Conservation (phyloP, 2,113 vertebrate genomes). For the Isurus oxyrinchus region DNA sequence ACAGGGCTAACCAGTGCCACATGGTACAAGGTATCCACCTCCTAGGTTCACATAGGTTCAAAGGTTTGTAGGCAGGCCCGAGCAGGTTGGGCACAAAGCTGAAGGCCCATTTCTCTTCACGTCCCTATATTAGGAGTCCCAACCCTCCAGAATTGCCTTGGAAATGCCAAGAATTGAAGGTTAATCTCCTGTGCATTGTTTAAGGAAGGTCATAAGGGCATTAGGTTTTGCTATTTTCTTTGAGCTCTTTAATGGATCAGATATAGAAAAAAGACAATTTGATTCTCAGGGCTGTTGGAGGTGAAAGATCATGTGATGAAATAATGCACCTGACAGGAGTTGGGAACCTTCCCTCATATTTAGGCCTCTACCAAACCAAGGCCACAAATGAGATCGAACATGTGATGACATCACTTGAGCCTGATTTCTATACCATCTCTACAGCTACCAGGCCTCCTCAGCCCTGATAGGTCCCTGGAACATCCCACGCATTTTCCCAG, state of each 20-base stretch:
- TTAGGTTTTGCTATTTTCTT: background rate
- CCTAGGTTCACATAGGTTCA: too few relatives aligned
- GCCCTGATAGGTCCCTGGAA: background rate
- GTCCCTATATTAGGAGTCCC: too few relatives aligned
- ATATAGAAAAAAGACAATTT: background rate
- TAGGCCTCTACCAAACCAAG: background rate
- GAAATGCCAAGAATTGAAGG: too few relatives aligned
- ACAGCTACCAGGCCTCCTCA: background rate
- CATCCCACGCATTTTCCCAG: background rate
- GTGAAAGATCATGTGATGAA: background rate
- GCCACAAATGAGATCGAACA: background rate
- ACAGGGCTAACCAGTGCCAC: too few relatives aligned
- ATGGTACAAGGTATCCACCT: too few relatives aligned
- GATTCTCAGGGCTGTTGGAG: background rate
- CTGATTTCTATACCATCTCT: background rate
- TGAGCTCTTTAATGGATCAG: background rate
- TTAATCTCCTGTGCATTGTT: too few relatives aligned
- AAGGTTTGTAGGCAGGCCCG: too few relatives aligned
- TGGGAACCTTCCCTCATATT: background rate
- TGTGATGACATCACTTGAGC: background rate
- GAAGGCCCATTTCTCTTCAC: too few relatives aligned
- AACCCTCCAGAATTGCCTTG: too few relatives aligned
- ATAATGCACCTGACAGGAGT: too few relatives aligned
- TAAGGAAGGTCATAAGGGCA: too few relatives aligned
- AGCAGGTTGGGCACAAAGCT: too few relatives aligned